Base-by-base conservation (phyloP, 2,888 invertebrate species). In the Seira sanloemensis region DNA sequence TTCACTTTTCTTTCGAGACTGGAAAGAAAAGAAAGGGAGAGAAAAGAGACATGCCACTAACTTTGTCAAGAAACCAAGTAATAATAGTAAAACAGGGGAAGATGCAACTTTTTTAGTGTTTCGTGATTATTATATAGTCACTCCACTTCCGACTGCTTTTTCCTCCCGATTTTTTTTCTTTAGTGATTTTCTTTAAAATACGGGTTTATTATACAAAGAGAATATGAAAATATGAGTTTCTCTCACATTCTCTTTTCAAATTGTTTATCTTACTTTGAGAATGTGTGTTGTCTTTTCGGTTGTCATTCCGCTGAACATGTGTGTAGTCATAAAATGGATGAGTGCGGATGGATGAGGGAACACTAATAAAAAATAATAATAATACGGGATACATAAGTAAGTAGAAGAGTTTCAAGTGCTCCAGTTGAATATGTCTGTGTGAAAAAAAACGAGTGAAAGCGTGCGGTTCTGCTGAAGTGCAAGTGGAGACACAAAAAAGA, bases 111-210 rank as follows among this genome's bases (percentile, higher is more conserved):
- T 58, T 58, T 58, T 58, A 84, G 75, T 84, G 83, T 74, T 74
- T 78, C 65, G 58, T 78, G 26, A 84, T 78, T 78, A 77, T 58
- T 58, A 58, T 12, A 37, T 75, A 84, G 69, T 75, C 69, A 66
- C 54, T 74, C 78, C 78, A 78, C 78, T 84, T 84, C 84, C 84
- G 84, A 78, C 78, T 78, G 25, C 78, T 26, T 78, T 74, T 78
- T 54, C 62, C 75, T 23, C 72, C 58, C 4, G 58, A n/a, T 18
- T n/a, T 4, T 18, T n/a, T n/a, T n/a, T n/a, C n/a, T n/a, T n/a
- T n/a, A n/a, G 58, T 58, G 58, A 58, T 58, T 58, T 18, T 18
- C 12, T 58, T 58, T n/a, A 58, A 58, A 58, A 58, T 58, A 58
- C 58, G 58, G 12, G 2, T 9, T n/a, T 9, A 58, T 58, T 58